A percentile compares a stretch with the other conserved stretches of the same genome.
phyloP scores from a whole-genome alignment of 64 coral and sea anemone genomes.

The Stylophora pistillata region DNA sequence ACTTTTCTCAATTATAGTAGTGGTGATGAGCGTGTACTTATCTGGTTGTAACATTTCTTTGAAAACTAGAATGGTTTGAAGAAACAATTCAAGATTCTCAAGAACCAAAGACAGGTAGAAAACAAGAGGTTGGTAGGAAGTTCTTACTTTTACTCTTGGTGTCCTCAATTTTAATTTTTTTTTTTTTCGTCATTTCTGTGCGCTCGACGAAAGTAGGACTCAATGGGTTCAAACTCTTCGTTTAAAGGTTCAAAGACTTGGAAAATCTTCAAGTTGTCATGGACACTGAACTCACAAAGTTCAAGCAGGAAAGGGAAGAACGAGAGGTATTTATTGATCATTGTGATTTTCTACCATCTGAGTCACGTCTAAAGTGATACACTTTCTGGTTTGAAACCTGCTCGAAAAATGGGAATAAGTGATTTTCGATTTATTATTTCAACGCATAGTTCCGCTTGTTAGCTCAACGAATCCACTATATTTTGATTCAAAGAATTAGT shows the following conservation, averaged over 20 bases:
- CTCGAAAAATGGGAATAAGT: no score
- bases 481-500: no score
- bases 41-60: background rate
- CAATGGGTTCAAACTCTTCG: no score
- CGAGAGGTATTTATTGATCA: background rate
- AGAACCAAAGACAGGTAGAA: slow-evolving; percentile 24
- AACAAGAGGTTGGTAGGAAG: slow-evolving; percentile 13
- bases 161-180: no score
- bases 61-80: background rate
- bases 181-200: no score
- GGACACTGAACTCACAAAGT: slow-evolving; percentile 14
- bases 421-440: no score
- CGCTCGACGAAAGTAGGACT: no score
- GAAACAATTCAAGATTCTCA: slow-evolving; percentile 40
- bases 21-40: background rate
- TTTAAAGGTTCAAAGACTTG: background rate
- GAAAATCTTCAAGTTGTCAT: slow-evolving; percentile 11
- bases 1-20: no score
- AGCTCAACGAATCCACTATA: no score
- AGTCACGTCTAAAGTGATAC: no score
- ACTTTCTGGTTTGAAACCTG: no score
- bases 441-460: no score
- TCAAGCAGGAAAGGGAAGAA: background rate
- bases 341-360: background rate
- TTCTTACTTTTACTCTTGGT: background rate